Conservation (phyloP, 2,888 invertebrate species). For the Orthonevra nobilis region DNA sequence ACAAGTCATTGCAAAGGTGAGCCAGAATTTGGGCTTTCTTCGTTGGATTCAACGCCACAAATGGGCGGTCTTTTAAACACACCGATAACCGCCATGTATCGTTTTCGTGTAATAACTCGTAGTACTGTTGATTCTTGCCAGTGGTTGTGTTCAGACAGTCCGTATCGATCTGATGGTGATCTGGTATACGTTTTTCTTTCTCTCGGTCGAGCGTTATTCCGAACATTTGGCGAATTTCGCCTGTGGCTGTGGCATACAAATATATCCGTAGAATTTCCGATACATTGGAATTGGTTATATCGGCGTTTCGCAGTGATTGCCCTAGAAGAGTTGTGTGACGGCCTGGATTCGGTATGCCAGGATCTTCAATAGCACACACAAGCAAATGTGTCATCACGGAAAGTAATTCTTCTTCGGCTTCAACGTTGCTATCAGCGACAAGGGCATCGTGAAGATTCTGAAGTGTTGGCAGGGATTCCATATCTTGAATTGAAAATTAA, state of each 20-base stretch:
- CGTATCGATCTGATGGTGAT: conserved; percentile 89
- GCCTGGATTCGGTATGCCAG: conserved; percentile 93
- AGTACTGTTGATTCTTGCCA: conserved; percentile 90
- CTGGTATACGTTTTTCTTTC: conserved; percentile 88
- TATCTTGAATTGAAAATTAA: conserved; percentile 82
- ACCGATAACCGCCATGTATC: conserved; percentile 90
- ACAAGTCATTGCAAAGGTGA: conserved; percentile 95
- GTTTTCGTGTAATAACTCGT: conserved; percentile 88
- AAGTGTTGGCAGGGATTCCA: conserved; percentile 92
- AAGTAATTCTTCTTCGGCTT: conserved; percentile 91
- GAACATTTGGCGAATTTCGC: conserved; percentile 90
- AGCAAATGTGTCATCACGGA: conserved; percentile 94
- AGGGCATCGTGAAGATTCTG: conserved; percentile 93
- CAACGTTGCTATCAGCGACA: conserved; percentile 87
- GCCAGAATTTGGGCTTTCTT: conserved; percentile 94
- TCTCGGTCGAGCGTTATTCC: conserved; percentile 91
- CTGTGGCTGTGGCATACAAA: conserved; percentile 93
- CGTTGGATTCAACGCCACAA: conserved; percentile 91
- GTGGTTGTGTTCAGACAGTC: conserved; percentile 84
- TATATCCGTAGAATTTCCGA: conserved; percentile 96
- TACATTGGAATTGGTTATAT: conserved; percentile 94
- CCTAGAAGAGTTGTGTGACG: conserved; percentile 94
- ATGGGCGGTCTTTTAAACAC: conserved; percentile 90
- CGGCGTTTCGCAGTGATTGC: conserved; percentile 93
- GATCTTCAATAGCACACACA: conserved; percentile 96